Evolutionary conservation across 2,888 invertebrate species (phyloP), one percentile per base, ranked within the genome.

Genomic region (Platynereis dumerilii): DNA sequence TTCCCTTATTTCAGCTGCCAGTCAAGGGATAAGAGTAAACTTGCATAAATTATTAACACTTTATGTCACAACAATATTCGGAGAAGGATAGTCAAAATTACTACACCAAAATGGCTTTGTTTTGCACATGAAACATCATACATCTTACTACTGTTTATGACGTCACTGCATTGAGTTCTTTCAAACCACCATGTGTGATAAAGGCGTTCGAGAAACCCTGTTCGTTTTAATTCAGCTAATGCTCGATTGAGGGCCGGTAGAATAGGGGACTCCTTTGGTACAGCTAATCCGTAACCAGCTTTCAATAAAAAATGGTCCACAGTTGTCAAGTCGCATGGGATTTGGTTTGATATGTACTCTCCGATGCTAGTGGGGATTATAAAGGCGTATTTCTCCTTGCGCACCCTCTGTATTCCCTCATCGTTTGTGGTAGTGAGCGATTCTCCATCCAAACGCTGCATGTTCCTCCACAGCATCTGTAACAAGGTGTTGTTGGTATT

Each of bases 251-350:
- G 28, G 22, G 58, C 57, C 34, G 45, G 28, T 20, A 60, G 20
- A 10, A 61, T 34, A 1, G 28, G 44, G 10, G 69, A 69, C 1
- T 54, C 60, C 34, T 68, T 69, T 5, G 29, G 61, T 15, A 69
- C 42, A 24, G 69, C 69, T 0, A 69, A 24, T 20, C 57, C 62
- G 27, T 60, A 69, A 22, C 60, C 59, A 27, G 56, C n/a, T 20
- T 67, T 34, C 45, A 67, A 58, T 17, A 69, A 63, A 42, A 70
- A 69, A 20, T 58, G 39, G 26, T 60, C 70, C 15, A 66, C 58
- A 28, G 66, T 64, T 26, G 65, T 54, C 2, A 70, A 62, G 34
- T 70, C 70, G 28, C 70, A 70, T 12, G 70, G 68, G 2, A 22
- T 22, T 29, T 59, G 58, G 17, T 42, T 39, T 69, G n/a, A n/a